Evolutionary conservation across 2,888 invertebrate species (phyloP), one percentile per base, ranked within the genome.

Genomic region (Diplolepis rosae): DNA sequence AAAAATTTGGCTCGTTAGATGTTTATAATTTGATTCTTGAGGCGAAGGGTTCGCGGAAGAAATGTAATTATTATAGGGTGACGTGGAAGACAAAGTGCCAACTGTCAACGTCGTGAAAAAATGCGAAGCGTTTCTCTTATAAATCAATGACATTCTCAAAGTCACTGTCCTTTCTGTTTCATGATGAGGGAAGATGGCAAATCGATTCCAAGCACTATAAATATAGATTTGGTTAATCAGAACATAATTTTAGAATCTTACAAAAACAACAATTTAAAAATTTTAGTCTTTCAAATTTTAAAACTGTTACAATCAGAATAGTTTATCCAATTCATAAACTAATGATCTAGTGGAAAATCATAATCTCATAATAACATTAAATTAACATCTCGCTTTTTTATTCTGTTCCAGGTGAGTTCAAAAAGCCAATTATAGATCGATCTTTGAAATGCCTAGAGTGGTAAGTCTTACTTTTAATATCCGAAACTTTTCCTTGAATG

Each of bases 81-180:
- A 61, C 61, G 39, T n/a, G 39, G 22, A 61, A 39, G 61, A 61
- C 39, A 61, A 61, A 61, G 35, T 61, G 61, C 39, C 30, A 65
- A 13, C 35, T 52, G 24, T 65, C 65, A 68, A 28, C n/a, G 30
- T 22, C 7, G 30, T 56, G 65, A 70, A 69, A 70, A 73, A 73
- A 66, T 28, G 66, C 66, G 48, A 45, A 39, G 39, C 39, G 39
- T 61, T 42, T 61, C 61, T 42, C 39, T 27, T 42, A 61, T 35
- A 39, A 61, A 24, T 15, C 39, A n/a, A 61, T 61, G 61, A 27
- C 61, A 39, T 61, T 24, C 39, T 39, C 24, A 27, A 61, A 39
- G 61, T 61, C 61, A 61, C 27, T 61, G 27, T 61, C 39, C 39
- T 61, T 61, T 42, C 15, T 24, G 24, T 61, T 39, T 61, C 24